Percentiles rank a stretch among this genome's conserved stretches.
Conservation (phyloP, 2,113 vertebrate genomes). For the Brachyhypopomus gauderio region DNA sequence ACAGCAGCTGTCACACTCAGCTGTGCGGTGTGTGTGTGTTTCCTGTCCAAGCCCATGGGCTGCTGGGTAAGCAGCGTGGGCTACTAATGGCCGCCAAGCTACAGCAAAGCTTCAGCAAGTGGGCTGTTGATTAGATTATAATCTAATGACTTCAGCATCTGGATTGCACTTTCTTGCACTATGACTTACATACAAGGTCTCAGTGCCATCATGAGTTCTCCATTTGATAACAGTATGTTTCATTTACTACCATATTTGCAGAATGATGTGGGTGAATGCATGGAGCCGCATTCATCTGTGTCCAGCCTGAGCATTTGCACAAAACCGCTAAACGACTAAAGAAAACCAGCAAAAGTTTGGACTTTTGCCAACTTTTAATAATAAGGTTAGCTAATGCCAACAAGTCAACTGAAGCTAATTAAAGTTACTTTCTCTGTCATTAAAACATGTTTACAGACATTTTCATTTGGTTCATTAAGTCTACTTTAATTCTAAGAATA, state of each 20-base stretch:
- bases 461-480: too few relatives aligned
- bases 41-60: constrained; percentile 53
- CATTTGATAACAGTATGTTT: not conserved
- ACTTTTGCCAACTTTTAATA: not conserved
- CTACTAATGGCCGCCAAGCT: constrained; percentile 57
- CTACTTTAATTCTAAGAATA: too few relatives aligned
- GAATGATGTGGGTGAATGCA: not conserved
- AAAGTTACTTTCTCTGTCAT: too few relatives aligned
- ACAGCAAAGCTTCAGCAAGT: constrained; percentile 39
- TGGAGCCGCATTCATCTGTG: not conserved
- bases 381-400: not conserved
- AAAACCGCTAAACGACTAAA: not conserved
- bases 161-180: not conserved
- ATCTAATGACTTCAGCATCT: constrained; percentile 27
- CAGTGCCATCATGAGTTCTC: constrained; percentile 12
- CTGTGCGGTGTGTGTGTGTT: constrained; percentile 54
- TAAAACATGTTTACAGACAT: too few relatives aligned
- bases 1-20: constrained; percentile 40
- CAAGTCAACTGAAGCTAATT: too few relatives aligned
- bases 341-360: not conserved
- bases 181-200: not conserved
- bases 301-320: not conserved
- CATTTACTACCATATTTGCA: constrained; percentile 16
- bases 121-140: constrained; percentile 33
- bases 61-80: constrained; percentile 49